Conservation (phyloP, 2,113 vertebrate genomes). For the Rhinoptilus africanus region DNA sequence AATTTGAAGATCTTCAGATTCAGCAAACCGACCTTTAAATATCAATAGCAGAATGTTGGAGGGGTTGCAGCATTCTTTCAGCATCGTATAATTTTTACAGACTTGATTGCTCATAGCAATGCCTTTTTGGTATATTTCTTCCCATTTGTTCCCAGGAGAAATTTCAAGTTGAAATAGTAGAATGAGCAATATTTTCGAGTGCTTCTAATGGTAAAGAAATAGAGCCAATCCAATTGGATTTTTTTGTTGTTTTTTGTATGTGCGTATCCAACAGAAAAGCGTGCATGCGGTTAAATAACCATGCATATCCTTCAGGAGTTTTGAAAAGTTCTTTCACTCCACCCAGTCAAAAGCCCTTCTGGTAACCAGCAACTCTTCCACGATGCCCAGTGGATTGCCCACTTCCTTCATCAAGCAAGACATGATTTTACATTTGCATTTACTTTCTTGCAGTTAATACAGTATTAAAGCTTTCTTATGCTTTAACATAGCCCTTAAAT, state of each 20-base stretch:
- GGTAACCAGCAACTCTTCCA: not conserved
- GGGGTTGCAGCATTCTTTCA: conserved; percentile 8
- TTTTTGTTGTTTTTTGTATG: not conserved
- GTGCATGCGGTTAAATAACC: not conserved
- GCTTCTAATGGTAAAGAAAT: not conserved
- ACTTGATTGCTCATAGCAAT: not conserved
- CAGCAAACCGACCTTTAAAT: not conserved
- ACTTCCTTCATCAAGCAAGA: not conserved
- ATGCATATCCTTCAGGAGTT: not conserved
- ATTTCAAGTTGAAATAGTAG: not conserved
- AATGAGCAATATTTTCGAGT: not conserved
- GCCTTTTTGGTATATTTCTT: not conserved
- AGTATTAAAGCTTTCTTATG: not conserved
- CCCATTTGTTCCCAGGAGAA: not conserved
- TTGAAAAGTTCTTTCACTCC: not conserved
- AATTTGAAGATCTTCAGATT: conserved; percentile 26
- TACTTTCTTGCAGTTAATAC: not conserved
- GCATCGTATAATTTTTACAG: not conserved
- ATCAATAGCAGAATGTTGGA: conserved; percentile 6
- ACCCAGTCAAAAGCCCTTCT: not conserved
- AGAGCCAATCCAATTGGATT: not conserved
- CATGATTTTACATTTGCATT: not conserved
- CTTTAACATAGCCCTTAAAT: not conserved
- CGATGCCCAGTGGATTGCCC: not conserved
- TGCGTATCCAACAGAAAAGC: not conserved